These are phyloP conservation scores for Pseudorhombus dupliciocellatus DNA, from an alignment of 2,113 vertebrate genomes.

Conservation along the genomic window DNA sequence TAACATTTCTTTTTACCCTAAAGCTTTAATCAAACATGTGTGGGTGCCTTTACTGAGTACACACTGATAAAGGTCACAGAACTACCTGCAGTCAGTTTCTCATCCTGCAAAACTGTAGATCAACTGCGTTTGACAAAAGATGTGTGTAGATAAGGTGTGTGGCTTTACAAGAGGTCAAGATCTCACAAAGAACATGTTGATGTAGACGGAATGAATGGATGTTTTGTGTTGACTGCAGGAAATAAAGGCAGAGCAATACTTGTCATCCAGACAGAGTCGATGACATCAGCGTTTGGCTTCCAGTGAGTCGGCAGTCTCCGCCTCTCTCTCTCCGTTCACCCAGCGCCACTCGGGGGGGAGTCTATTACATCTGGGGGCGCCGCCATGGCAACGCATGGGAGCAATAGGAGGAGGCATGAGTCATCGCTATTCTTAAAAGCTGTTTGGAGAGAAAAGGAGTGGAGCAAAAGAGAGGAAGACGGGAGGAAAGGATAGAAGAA, in stretches of 20 bases:
- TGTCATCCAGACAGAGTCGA: constrained; percentile 38
- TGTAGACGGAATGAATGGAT: constrained; percentile 6
- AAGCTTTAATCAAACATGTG: not conserved
- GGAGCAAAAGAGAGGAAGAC: not conserved
- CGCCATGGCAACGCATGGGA: constrained; percentile 71
- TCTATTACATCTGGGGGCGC: constrained; percentile 72
- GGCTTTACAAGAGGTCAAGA: not conserved
- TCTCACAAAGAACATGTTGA: not conserved
- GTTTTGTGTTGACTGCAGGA: constrained; percentile 8
- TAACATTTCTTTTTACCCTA: not conserved
- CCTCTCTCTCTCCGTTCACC: constrained; percentile 2
- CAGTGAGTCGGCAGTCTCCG: constrained; percentile 49
- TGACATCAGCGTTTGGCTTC: constrained; percentile 74
- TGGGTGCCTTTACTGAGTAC: not conserved
- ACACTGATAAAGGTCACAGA: constrained; percentile 10
- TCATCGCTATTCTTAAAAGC: constrained; percentile 71
- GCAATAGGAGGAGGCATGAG: constrained; percentile 71
- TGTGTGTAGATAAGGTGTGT: not conserved
- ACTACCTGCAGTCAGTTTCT: not conserved
- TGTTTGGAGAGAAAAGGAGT: constrained; percentile 6
- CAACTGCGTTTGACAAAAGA: constrained; percentile 3
- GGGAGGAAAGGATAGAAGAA: not conserved
- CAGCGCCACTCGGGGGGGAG: constrained; percentile 45
- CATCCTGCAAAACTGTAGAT: not conserved
- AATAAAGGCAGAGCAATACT: constrained; percentile 35